Evolutionary conservation across 2,797 vertebrate genomes (phyloP).

Genomic region (Melanotaenia maccullochi): DNA sequence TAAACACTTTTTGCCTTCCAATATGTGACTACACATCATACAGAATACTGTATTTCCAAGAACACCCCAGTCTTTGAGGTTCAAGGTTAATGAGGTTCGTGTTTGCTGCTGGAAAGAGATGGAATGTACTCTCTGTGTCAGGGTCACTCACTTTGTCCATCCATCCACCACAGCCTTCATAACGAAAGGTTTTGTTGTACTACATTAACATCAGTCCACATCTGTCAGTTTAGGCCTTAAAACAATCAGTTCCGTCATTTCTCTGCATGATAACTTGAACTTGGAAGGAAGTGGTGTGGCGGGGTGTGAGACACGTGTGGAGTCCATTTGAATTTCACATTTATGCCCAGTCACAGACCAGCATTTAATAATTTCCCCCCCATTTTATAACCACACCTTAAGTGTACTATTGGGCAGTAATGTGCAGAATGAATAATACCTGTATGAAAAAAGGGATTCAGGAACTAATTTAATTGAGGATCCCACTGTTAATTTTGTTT

Average conservation of each 20-base stretch:
- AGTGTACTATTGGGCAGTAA: background rate
- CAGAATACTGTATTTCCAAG: conserved; percentile 4
- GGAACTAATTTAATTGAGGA: background rate
- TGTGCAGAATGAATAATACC: background rate
- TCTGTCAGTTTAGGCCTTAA: conserved; percentile 4
- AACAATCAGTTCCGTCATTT: background rate
- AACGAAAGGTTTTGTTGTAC: background rate
- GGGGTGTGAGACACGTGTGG: background rate
- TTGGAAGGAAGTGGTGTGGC: conserved; percentile 1
- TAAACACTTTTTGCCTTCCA: conserved; percentile 15
- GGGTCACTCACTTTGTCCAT: conserved; percentile 8
- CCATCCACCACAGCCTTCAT: background rate
- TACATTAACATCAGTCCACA: background rate
- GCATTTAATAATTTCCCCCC: background rate
- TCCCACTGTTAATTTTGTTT: background rate
- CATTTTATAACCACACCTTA: background rate
- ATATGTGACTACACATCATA: background rate
- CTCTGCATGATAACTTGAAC: background rate
- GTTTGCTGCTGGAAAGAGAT: background rate
- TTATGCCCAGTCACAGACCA: conserved; percentile 12
- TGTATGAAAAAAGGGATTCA: background rate
- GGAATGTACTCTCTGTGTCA: background rate
- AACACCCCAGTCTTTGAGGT: background rate
- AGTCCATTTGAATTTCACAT: conserved; percentile 14
- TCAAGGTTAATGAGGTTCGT: conserved; percentile 3